A percentile compares a stretch with the other conserved stretches of the same genome.
phyloP scores from a whole-genome alignment of 2,797 vertebrate species.

The Pagetopsis macropterus region DNA sequence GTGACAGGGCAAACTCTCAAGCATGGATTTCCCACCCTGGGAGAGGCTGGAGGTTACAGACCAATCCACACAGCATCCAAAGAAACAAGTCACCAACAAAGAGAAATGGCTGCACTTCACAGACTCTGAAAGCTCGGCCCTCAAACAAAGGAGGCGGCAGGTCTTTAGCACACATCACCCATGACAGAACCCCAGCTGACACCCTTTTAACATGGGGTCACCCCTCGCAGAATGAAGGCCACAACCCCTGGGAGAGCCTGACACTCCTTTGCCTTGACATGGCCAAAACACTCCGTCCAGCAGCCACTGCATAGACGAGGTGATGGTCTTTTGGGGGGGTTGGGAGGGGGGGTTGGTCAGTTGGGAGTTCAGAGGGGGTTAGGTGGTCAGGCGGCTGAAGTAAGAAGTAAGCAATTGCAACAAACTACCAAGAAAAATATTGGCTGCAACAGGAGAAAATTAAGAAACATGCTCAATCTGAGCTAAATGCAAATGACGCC shows the following conservation, averaged over 20 bases:
- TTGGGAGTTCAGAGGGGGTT: conserved; percentile 8
- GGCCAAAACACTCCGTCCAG: conserved; percentile 52
- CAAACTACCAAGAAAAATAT: neutral
- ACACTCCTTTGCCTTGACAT: conserved; percentile 71
- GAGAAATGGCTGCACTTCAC: conserved; percentile 76
- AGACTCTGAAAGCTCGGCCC: conserved; percentile 68
- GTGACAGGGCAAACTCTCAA: conserved; percentile 60
- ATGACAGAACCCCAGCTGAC: conserved; percentile 83
- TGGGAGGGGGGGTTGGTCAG: conserved; percentile 35
- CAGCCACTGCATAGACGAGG: conserved; percentile 47
- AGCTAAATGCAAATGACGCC: conserved; percentile 14
- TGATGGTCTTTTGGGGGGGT: conserved; percentile 25
- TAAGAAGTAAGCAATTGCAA: neutral
- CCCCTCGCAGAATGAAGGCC: conserved; percentile 75
- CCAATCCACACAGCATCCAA: conserved; percentile 55
- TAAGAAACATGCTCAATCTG: conserved; percentile 3
- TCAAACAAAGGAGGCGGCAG: conserved; percentile 82
- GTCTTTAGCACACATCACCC: conserved; percentile 81
- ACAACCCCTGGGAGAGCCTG: conserved; percentile 76
- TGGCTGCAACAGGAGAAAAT: neutral
- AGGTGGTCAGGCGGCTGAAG: conserved; percentile 16
- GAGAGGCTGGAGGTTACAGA: conserved; percentile 65
- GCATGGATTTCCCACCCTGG: conserved; percentile 66
- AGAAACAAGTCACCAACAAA: conserved; percentile 70
- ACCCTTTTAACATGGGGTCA: conserved; percentile 85